Evolutionary conservation across 2,888 invertebrate species (phyloP).

Genomic region (Galerucella nymphaeae): DNA sequence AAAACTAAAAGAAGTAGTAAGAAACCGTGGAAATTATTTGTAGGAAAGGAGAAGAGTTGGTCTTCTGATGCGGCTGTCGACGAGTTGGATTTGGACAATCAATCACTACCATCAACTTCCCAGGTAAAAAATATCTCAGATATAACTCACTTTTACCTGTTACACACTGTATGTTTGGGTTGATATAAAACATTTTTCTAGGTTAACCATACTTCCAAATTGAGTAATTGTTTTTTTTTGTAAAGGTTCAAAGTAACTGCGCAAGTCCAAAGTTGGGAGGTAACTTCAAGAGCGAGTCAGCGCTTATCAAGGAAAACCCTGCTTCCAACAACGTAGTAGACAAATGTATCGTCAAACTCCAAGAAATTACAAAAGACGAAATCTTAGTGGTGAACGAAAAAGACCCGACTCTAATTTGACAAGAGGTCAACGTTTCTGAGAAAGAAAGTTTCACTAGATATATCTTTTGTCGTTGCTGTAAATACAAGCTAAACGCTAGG

Average conservation of each 20-base stretch:
- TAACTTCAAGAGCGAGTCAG: conserved; percentile 42
- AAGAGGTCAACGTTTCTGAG: conserved; percentile 60
- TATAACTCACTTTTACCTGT: not conserved
- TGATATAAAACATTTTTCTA: too few species aligned
- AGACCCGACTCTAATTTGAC: conserved; percentile 60
- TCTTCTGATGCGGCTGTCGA: conserved; percentile 58
- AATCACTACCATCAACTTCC: conserved; percentile 61
- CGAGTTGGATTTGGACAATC: conserved; percentile 56
- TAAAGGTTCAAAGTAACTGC: conserved; percentile 56
- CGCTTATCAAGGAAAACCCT: conserved; percentile 36
- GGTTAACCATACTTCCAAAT: not conserved
- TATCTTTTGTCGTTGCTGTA: conserved; percentile 65
- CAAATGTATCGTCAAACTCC: conserved; percentile 51
- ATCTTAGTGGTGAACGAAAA: conserved; percentile 51
- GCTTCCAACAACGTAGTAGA: conserved; percentile 47
- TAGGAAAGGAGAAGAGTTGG: conserved; percentile 61
- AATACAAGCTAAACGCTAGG: conserved; percentile 61
- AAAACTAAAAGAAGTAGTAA: conserved; percentile 57
- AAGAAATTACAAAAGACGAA: conserved; percentile 55
- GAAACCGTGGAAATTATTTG: conserved; percentile 62
- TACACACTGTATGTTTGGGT: too few species aligned
- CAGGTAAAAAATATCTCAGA: conserved; percentile 38
- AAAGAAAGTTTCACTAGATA: conserved; percentile 62
- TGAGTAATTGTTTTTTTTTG: not conserved
- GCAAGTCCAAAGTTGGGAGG: conserved; percentile 52